phyloP scores from a whole-genome alignment of 2,797 vertebrate genomes.

The Dendrocincla tyrannina region DNA sequence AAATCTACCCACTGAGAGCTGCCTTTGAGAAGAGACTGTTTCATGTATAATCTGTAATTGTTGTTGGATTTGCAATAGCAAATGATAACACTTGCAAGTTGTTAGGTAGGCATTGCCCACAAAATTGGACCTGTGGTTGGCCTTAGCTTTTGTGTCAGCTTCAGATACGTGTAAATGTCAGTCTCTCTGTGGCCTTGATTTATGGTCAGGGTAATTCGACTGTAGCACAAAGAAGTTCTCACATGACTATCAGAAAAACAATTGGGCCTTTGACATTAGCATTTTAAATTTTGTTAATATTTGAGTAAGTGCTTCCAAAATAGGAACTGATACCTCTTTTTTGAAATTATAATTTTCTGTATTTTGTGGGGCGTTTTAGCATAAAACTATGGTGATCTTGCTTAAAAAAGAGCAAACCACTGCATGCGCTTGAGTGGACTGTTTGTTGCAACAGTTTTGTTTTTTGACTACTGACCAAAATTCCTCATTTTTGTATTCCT shows the following conservation, averaged over 20 bases:
- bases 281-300: background rate
- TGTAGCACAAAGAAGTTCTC: background rate
- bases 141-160: background rate
- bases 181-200: background rate
- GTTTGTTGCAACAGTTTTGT: background rate
- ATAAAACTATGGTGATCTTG: background rate
- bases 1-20: background rate
- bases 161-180: background rate
- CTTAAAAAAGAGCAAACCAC: background rate
- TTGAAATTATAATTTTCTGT: background rate
- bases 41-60: background rate
- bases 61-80: background rate
- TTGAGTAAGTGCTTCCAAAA: background rate
- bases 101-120: background rate
- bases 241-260: background rate
- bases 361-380: background rate
- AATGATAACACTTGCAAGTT: background rate
- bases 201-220: background rate
- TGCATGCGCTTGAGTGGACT: accelerated
- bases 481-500: background rate
- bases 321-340: background rate
- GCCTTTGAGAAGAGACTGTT: background rate
- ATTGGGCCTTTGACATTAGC: background rate
- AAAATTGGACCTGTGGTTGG: background rate
- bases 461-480: background rate